Conservation (phyloP, 2,113 vertebrate species). For the Vidua macroura region DNA sequence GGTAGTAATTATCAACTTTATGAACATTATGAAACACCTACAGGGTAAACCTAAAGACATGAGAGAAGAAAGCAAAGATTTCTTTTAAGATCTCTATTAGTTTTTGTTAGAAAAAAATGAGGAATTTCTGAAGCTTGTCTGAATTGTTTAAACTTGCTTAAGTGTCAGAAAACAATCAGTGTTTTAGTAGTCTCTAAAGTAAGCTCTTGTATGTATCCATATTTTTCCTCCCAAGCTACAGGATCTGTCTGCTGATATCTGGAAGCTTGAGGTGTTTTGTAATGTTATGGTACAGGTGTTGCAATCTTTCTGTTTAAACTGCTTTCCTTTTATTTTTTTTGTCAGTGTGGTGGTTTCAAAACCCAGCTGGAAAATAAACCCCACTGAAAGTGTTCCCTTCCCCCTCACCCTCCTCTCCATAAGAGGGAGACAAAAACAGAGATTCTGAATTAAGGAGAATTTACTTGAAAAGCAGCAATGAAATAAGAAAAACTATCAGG, state of each 20-base stretch:
- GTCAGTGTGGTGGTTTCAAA: background rate
- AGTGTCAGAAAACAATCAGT: background rate
- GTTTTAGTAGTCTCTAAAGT: background rate
- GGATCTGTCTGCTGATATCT: background rate
- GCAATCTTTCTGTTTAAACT: background rate
- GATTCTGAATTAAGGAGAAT: background rate
- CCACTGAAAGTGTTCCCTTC: background rate
- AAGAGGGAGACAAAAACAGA: background rate
- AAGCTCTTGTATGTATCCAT: background rate
- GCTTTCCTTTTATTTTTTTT: background rate
- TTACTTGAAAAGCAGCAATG: background rate
- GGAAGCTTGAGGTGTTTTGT: background rate
- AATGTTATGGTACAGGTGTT: background rate
- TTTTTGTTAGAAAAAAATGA: slow-evolving; percentile 29
- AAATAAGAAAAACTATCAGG: background rate
- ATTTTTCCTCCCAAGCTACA: background rate
- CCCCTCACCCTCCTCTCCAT: background rate
- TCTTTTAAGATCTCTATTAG: background rate
- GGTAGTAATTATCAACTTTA: background rate
- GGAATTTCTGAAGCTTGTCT: background rate
- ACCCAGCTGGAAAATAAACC: background rate
- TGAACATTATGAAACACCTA: background rate
- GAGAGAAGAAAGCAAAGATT: background rate
- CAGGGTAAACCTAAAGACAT: background rate
- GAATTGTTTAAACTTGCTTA: background rate